These are phyloP conservation scores for Drosophila quinaria DNA, from an alignment of 2,888 invertebrate species.

Conservation along the genomic window DNA sequence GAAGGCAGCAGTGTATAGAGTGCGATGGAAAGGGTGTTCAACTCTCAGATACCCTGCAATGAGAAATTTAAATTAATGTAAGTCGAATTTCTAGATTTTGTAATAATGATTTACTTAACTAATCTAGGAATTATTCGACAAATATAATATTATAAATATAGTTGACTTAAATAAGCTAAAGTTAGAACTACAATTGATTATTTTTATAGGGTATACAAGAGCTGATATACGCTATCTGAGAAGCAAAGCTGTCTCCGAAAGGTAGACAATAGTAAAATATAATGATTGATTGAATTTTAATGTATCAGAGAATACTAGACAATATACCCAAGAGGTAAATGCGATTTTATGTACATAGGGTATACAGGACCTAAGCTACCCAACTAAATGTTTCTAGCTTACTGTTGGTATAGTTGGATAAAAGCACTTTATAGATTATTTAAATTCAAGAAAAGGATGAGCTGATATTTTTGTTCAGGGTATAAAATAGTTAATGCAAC, in stretches of 20 bases:
- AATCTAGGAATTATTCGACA: no score
- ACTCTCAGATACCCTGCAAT: slow-evolving; percentile 27
- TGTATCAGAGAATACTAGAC: background rate
- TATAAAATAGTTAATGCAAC: background rate
- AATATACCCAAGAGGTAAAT: background rate
- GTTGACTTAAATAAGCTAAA: background rate
- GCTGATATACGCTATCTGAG: background rate
- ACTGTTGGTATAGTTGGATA: no score
- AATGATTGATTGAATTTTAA: background rate
- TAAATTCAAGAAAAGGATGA: background rate
- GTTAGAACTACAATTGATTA: background rate
- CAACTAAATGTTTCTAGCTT: background rate
- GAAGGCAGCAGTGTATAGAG: background rate
- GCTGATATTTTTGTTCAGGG: background rate
- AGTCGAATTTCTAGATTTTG: background rate
- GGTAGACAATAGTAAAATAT: background rate
- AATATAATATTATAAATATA: no score
- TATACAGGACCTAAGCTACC: background rate
- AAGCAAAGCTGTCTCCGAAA: background rate
- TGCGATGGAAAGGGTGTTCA: slow-evolving; percentile 2
- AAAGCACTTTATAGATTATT: background rate
- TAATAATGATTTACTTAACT: no score
- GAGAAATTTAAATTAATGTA: background rate
- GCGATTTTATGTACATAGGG: no score
- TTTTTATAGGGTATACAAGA: background rate